phyloP scores from a whole-genome alignment of 2,888 invertebrate genomes.

The Agrochola lychnidis region DNA sequence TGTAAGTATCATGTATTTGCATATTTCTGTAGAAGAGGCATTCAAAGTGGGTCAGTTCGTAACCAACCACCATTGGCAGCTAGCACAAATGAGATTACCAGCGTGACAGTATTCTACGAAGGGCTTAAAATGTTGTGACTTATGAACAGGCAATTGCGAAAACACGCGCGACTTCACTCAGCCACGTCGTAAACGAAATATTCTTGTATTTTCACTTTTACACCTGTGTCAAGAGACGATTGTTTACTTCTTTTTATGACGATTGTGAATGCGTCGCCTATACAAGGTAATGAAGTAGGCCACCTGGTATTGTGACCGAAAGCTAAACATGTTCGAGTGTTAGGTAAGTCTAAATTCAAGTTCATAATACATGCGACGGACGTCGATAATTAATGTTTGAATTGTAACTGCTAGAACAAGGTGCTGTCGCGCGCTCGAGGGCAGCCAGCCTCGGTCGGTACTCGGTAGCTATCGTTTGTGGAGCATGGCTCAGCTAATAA shows the following conservation, averaged over 20 bases:
- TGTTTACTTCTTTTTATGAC: slow-evolving; percentile 77
- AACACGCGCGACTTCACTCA: slow-evolving; percentile 62
- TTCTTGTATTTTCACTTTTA: slow-evolving; percentile 79
- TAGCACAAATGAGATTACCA: slow-evolving; percentile 61
- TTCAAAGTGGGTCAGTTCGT: slow-evolving; percentile 66
- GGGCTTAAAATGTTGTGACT: slow-evolving; percentile 64
- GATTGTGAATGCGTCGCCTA: slow-evolving; percentile 66
- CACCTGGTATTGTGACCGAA: slow-evolving; percentile 63
- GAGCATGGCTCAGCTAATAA: slow-evolving; percentile 89
- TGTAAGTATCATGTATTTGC: slow-evolving; percentile 31
- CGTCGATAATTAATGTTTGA: slow-evolving; percentile 50
- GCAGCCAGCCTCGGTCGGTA: slow-evolving; percentile 72
- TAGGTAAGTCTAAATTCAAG: slow-evolving; percentile 62
- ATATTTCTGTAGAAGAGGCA: slow-evolving; percentile 56
- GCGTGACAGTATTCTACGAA: slow-evolving; percentile 65
- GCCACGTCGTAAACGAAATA: slow-evolving; percentile 73
- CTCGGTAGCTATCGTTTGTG: slow-evolving; percentile 84
- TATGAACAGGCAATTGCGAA: slow-evolving; percentile 68
- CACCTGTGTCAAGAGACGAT: slow-evolving; percentile 87
- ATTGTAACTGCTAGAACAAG: slow-evolving; percentile 65
- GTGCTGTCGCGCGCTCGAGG: slow-evolving; percentile 71
- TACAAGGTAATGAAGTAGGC: slow-evolving; percentile 68
- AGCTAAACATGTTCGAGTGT: slow-evolving; percentile 55
- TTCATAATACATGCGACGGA: slow-evolving; percentile 39
- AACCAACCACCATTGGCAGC: slow-evolving; percentile 68